Conservation (phyloP, 2,797 vertebrate species). For the Poecilia wingei region DNA sequence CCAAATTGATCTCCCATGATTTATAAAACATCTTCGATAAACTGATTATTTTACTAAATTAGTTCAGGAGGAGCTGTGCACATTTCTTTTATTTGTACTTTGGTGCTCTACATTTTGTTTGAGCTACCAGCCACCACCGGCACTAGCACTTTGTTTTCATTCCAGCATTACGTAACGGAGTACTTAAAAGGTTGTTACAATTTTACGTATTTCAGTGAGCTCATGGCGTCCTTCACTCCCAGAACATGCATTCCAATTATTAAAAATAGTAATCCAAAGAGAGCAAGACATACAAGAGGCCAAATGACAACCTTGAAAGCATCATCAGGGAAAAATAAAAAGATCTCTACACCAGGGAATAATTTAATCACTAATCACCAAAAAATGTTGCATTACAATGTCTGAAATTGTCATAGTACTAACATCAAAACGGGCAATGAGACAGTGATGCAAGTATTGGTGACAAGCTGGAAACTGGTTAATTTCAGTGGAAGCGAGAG, state of each 20-base stretch:
- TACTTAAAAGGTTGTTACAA: neutral
- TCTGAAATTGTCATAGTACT: neutral
- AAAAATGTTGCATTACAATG: neutral
- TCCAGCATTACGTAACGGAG: neutral
- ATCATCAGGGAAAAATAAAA: neutral
- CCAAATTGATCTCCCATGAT: neutral
- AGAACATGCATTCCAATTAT: slow-evolving; percentile 1
- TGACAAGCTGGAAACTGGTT: neutral
- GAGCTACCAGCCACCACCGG: neutral
- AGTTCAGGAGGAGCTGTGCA: neutral
- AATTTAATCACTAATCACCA: neutral
- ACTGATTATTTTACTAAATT: neutral
- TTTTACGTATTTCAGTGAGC: neutral
- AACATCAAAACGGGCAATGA: neutral
- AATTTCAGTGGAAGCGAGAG: neutral
- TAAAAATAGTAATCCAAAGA: neutral
- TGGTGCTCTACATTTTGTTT: neutral
- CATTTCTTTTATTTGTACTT: no score
- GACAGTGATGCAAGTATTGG: neutral
- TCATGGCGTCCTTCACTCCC: neutral
- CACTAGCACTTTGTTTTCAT: neutral
- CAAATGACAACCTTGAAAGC: neutral
- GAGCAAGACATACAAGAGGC: neutral
- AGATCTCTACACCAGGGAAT: neutral
- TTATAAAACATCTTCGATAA: neutral